phyloP scores from a whole-genome alignment of 2,797 vertebrate species.

The Zenarchopterus dispar region DNA sequence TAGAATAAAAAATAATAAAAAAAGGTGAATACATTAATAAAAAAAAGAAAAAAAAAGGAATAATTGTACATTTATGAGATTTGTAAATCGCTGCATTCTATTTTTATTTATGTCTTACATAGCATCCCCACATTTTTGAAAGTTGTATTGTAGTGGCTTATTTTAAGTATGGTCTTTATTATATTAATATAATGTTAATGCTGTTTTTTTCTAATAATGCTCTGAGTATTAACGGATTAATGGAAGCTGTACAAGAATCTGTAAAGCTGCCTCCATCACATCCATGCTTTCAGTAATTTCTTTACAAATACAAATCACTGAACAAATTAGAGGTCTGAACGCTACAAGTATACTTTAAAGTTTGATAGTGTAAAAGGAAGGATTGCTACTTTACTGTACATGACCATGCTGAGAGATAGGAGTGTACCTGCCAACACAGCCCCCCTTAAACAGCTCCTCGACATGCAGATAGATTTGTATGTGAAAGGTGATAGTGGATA shows the following conservation, averaged over 20 bases:
- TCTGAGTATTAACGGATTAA: neutral
- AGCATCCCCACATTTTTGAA: no score
- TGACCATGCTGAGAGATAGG: constrained; percentile 9
- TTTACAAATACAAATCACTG: neutral
- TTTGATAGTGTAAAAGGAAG: neutral
- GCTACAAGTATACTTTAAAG: neutral
- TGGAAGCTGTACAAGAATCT: neutral
- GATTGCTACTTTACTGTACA: neutral
- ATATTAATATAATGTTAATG: neutral
- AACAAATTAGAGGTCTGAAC: neutral
- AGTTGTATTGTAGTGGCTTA: no score
- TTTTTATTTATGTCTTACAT: no score
- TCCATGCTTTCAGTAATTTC: neutral
- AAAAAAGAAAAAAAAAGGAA: no score
- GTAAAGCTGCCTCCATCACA: neutral
- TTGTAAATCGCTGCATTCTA: no score
- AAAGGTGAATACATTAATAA: no score
- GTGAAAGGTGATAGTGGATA: constrained; percentile 24
- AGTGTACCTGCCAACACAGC: constrained; percentile 20
- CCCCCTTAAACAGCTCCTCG: constrained; percentile 7
- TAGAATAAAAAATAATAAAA: no score
- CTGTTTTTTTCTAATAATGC: neutral
- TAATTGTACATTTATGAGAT: no score
- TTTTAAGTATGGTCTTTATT: neutral
- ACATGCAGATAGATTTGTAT: constrained; percentile 29